phyloP scores from a whole-genome alignment of 2,888 invertebrate species.

The Diplolepis rosae region DNA sequence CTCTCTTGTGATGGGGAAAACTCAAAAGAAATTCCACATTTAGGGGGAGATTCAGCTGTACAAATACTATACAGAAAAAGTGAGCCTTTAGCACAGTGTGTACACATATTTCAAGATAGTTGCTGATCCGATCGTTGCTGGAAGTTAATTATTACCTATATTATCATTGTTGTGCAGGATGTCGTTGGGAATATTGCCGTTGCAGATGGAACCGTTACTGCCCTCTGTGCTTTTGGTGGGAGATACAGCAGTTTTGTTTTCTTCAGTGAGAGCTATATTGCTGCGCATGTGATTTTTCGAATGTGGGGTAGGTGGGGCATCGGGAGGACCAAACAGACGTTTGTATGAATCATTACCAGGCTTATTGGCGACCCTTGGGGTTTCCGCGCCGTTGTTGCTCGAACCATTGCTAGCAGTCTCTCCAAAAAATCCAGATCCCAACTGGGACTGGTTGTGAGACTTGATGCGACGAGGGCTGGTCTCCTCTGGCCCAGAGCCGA shows the following conservation, averaged over 20 bases:
- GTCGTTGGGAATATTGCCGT: constrained; percentile 64
- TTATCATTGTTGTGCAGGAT: constrained; percentile 49
- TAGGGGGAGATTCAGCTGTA: neutral
- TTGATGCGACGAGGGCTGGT: constrained; percentile 68
- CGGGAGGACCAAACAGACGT: constrained; percentile 77
- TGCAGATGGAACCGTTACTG: constrained; percentile 56
- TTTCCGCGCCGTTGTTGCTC: constrained; percentile 58
- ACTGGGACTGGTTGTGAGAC: constrained; percentile 66
- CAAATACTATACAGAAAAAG: constrained; percentile 5
- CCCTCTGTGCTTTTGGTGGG: constrained; percentile 55
- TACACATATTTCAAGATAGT: constrained; percentile 69
- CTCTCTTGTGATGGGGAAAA: too few relatives aligned
- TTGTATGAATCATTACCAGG: constrained; percentile 79
- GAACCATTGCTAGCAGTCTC: constrained; percentile 50
- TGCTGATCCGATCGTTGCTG: constrained; percentile 43
- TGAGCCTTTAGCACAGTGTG: constrained; percentile 57
- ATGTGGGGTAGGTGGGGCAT: constrained; percentile 76
- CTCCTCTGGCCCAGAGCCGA: constrained; percentile 69
- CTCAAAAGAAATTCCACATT: too few relatives aligned
- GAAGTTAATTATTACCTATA: constrained; percentile 37
- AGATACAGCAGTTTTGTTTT: constrained; percentile 63
- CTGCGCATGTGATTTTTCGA: constrained; percentile 79
- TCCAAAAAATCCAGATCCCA: constrained; percentile 69
- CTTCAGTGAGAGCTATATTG: constrained; percentile 77
- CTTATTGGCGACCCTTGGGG: constrained; percentile 66